phyloP scores from a whole-genome alignment of 2,888 invertebrate genomes.

The Drosophila lutescens region DNA sequence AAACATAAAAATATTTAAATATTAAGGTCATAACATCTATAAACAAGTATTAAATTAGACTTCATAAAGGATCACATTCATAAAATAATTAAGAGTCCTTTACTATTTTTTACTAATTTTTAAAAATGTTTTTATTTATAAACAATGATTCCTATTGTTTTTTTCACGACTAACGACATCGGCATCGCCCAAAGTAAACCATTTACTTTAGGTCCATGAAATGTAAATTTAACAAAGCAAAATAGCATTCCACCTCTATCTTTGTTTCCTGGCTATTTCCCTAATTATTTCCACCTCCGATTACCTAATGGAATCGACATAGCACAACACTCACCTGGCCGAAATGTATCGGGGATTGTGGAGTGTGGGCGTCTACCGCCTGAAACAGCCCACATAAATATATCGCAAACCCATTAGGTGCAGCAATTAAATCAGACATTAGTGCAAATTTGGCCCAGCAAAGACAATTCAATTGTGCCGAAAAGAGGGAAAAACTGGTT shows the following conservation, averaged over 20 bases:
- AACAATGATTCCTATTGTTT: no score
- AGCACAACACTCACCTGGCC: slow-evolving; percentile 33
- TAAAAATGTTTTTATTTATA: no score
- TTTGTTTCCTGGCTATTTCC: slow-evolving; percentile 3
- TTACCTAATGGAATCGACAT: slow-evolving; percentile 39
- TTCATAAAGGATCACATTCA: no score
- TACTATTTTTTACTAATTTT: not conserved
- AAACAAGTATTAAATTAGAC: no score
- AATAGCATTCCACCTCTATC: not conserved
- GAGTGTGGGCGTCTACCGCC: slow-evolving; percentile 19
- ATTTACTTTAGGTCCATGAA: not conserved
- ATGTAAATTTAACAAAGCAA: not conserved
- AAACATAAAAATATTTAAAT: not conserved
- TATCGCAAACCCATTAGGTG: slow-evolving; percentile 29
- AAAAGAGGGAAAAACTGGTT: slow-evolving; percentile 23
- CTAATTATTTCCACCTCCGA: slow-evolving; percentile 30
- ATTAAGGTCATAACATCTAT: no score
- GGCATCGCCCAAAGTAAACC: no score
- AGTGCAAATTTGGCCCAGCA: slow-evolving; percentile 16
- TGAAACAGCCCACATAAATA: slow-evolving; percentile 27
- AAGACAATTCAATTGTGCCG: slow-evolving; percentile 63
- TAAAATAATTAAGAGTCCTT: no score
- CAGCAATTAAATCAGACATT: slow-evolving; percentile 36
- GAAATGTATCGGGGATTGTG: slow-evolving; percentile 18
- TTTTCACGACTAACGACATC: not conserved